Conservation (phyloP, 2,797 vertebrate species). For the Labeo calbasu region DNA sequence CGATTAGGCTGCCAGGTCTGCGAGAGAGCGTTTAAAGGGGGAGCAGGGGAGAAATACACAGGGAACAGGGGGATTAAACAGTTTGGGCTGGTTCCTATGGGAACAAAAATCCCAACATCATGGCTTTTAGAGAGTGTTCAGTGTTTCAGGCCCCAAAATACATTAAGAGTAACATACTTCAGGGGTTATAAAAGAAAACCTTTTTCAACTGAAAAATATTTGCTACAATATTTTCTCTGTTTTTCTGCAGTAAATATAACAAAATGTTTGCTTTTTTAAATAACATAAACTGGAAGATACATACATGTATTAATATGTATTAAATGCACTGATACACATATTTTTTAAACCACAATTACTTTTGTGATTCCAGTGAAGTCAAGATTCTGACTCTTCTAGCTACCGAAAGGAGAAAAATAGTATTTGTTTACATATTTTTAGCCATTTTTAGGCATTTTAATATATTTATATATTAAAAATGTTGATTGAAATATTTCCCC, state of each 20-base stretch:
- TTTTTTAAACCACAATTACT: neutral
- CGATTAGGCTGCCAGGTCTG: constrained; percentile 98
- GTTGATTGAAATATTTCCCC: neutral
- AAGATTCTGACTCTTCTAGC: neutral
- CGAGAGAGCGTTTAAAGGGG: constrained; percentile 64
- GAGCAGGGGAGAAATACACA: constrained; percentile 49
- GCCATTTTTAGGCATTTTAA: neutral
- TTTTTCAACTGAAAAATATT: neutral
- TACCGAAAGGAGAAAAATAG: neutral
- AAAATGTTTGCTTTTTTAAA: neutral
- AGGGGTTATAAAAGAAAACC: neutral
- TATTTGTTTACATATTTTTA: neutral
- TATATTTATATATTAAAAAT: neutral
- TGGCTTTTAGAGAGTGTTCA: constrained; percentile 43
- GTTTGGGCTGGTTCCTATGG: constrained; percentile 76
- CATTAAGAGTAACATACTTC: neutral
- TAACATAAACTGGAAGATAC: neutral
- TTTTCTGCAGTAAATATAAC: neutral
- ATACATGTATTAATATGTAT: neutral
- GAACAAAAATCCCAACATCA: constrained; percentile 67
- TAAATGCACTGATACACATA: neutral
- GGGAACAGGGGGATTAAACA: constrained; percentile 71
- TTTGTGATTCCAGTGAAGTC: neutral
- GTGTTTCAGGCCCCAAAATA: constrained; percentile 26
- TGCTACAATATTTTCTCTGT: neutral